These are phyloP conservation scores for Puntigrus tetrazona DNA, from an alignment of 2,113 vertebrate species.

Conservation along the genomic window DNA sequence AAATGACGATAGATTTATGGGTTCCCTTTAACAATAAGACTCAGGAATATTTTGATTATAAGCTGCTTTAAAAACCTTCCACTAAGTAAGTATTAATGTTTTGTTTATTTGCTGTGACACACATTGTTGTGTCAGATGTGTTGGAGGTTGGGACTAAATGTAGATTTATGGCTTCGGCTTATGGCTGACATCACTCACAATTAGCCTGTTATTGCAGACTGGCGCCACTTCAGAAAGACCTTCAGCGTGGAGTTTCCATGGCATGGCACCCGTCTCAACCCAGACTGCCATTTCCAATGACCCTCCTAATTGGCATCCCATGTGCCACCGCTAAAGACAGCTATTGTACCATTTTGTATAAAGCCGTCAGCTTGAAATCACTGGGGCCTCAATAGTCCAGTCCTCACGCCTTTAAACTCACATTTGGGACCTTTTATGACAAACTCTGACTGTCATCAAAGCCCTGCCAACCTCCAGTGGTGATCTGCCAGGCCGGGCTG, in stretches of 20 bases:
- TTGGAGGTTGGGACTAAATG: neutral
- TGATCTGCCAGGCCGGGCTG: conserved; percentile 43
- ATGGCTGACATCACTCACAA: conserved; percentile 20
- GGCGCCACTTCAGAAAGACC: conserved; percentile 32
- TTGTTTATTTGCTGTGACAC: neutral
- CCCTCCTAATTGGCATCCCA: conserved; percentile 48
- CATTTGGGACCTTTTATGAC: conserved; percentile 57
- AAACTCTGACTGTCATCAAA: conserved; percentile 66
- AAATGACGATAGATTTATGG: neutral
- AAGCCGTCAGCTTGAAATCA: neutral
- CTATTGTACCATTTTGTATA: conserved; percentile 40
- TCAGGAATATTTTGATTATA: neutral
- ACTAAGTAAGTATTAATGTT: neutral
- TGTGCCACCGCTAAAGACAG: conserved; percentile 53
- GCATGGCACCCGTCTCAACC: conserved; percentile 32
- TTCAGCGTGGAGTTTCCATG: conserved; percentile 9
- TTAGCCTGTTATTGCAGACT: conserved; percentile 22
- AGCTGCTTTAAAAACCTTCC: neutral
- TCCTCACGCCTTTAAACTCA: conserved; percentile 56
- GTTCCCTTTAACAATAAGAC: neutral
- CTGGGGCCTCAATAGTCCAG: conserved; percentile 36
- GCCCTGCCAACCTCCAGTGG: conserved; percentile 39
- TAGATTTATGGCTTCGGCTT: conserved; percentile 17
- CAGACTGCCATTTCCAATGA: conserved; percentile 53
- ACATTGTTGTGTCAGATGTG: neutral